Evolutionary conservation across 1,140 invertebrate genomes (phyloP).

Genomic region (Apis dorsata): DNA sequence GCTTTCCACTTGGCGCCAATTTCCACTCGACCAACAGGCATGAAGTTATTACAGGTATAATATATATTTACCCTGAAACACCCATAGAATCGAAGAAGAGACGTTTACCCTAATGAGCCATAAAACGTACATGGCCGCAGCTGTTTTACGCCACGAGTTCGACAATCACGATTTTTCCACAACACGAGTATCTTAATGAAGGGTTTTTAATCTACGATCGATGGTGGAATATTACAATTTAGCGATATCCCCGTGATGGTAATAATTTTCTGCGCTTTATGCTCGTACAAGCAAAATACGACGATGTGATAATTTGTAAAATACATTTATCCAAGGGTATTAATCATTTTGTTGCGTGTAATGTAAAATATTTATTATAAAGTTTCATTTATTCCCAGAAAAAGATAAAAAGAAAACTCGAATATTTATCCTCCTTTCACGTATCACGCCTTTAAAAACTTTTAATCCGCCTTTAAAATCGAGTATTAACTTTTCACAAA

Average conservation of each 20-base stretch:
- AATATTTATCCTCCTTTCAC: no score
- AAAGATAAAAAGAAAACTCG: no score
- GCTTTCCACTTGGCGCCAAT: neutral
- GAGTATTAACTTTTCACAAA: no score
- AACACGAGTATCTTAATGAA: constrained; percentile 11
- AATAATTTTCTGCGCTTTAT: neutral
- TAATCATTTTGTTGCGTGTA: no score
- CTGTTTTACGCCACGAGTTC: constrained; percentile 30
- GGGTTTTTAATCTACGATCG: constrained; percentile 38
- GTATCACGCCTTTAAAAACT: no score
- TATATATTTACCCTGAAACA: constrained; percentile 26
- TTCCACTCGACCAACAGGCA: neutral
- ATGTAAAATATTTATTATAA: no score
- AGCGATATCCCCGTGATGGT: neutral
- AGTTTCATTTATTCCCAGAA: no score
- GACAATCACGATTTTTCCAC: constrained; percentile 22
- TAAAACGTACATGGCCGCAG: constrained; percentile 39
- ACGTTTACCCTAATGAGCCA: constrained; percentile 44
- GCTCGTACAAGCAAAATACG: neutral
- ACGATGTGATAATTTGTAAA: neutral
- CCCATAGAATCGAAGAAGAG: neutral
- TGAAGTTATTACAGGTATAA: constrained; percentile 12
- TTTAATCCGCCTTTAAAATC: no score
- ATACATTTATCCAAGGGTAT: no score
- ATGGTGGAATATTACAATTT: constrained; percentile 10